Conservation (phyloP, 2,888 invertebrate species). For the Lepidocyrtinus sp. region DNA sequence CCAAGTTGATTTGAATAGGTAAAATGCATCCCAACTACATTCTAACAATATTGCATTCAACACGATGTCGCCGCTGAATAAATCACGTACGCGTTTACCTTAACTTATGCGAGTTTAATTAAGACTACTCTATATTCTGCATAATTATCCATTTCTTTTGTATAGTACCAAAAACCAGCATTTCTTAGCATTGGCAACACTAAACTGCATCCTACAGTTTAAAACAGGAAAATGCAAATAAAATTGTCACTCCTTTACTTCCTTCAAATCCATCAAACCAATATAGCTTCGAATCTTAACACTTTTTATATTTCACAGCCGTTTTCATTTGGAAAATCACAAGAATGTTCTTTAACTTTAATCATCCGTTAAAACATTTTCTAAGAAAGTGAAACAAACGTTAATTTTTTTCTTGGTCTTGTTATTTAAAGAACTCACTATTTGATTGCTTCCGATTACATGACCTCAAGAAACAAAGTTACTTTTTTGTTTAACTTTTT, state of each 20-base stretch:
- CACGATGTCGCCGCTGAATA: background rate
- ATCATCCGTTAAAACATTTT: no score
- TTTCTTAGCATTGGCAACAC: background rate
- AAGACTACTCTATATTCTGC: background rate
- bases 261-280: background rate
- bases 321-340: conserved; percentile 46
- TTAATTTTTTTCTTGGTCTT: no score
- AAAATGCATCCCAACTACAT: no score
- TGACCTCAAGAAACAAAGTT: no score
- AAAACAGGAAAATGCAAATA: background rate
- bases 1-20: no score
- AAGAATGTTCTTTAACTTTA: conserved; percentile 24
- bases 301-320: conserved; percentile 33
- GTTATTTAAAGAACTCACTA: no score
- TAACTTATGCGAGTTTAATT: background rate
- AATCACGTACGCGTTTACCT: background rate
- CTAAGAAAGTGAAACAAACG: no score
- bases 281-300: background rate
- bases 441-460: no score
- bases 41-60: background rate
- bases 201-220: background rate
- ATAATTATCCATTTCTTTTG: background rate
- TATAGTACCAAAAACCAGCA: background rate
- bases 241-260: background rate
- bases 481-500: conserved; percentile 19